Evolutionary conservation across 1,140 invertebrate genomes (phyloP).

Genomic region (Triops cancriformis): DNA sequence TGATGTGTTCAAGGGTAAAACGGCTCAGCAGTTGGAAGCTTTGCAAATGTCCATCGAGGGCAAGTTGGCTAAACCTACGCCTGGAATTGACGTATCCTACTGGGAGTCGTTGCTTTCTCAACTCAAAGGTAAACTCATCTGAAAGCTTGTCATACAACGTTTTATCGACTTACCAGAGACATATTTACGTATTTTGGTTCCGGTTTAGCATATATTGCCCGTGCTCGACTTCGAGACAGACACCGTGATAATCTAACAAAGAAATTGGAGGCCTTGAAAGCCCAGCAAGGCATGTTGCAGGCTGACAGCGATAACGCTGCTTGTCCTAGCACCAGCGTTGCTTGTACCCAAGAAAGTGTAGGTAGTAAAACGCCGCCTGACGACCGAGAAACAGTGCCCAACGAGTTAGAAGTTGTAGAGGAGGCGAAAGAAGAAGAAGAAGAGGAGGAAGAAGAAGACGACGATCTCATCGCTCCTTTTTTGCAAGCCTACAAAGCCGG

Average conservation of each 20-base stretch:
- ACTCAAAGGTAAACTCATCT: slow-evolving; percentile 58
- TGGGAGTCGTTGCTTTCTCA: slow-evolving; percentile 92
- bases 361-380: slow-evolving; percentile 24
- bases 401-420: slow-evolving; percentile 14
- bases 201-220: slow-evolving; percentile 76
- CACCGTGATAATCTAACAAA: slow-evolving; percentile 85
- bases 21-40: slow-evolving; percentile 69
- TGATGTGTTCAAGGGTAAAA: slow-evolving; percentile 87
- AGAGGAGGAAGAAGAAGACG: slow-evolving; percentile 36
- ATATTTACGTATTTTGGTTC: slow-evolving; percentile 14
- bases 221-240: slow-evolving; percentile 78
- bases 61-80: slow-evolving; percentile 73
- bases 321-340: not conserved
- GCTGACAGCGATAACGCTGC: slow-evolving; percentile 24
- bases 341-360: not conserved
- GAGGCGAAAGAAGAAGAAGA: slow-evolving; percentile 30
- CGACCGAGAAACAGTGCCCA: slow-evolving; percentile 27
- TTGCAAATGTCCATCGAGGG: slow-evolving; percentile 78
- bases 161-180: not conserved
- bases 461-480: slow-evolving; percentile 26
- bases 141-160: not conserved
- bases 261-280: slow-evolving; percentile 82
- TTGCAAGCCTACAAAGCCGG: slow-evolving; percentile 64
- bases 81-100: slow-evolving; percentile 92
- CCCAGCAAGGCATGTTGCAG: slow-evolving; percentile 61